These are phyloP conservation scores for Venustaconcha ellipsiformis DNA, from an alignment of 1,140 invertebrate species.

Conservation along the genomic window DNA sequence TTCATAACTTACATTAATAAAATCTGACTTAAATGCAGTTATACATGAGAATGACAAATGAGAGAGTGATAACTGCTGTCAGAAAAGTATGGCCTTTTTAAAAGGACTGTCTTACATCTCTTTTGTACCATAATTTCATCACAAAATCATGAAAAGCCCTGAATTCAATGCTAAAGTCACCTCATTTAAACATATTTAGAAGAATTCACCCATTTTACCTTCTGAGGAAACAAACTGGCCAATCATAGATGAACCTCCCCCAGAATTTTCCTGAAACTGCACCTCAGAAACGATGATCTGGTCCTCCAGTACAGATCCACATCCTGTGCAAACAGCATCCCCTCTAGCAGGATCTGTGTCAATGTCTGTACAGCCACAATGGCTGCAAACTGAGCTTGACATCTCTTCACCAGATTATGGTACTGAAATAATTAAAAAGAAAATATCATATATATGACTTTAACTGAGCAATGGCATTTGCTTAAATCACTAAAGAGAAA, in stretches of 20 bases:
- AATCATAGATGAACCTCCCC: slow-evolving; percentile 87
- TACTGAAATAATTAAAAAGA: neutral
- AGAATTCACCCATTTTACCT: slow-evolving; percentile 73
- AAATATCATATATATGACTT: neutral
- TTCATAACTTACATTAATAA: too few relatives aligned
- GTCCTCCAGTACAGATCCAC: slow-evolving; percentile 95
- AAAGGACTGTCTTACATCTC: too few relatives aligned
- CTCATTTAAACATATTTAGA: too few relatives aligned
- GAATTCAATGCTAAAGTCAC: too few relatives aligned
- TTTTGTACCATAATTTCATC: too few relatives aligned
- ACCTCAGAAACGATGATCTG: slow-evolving; percentile 97
- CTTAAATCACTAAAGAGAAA: neutral
- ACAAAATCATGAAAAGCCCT: too few relatives aligned
- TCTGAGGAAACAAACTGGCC: slow-evolving; percentile 94
- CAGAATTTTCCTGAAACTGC: slow-evolving; percentile 93
- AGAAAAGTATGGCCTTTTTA: too few relatives aligned
- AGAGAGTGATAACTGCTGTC: too few relatives aligned
- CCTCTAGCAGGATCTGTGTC: slow-evolving; percentile 92
- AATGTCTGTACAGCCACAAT: slow-evolving; percentile 94
- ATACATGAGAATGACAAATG: too few relatives aligned
- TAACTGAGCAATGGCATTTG: neutral
- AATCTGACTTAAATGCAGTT: too few relatives aligned
- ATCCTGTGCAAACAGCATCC: slow-evolving; percentile 95
- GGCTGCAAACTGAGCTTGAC: slow-evolving; percentile 77
- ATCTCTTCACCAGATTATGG: slow-evolving; percentile 32